Conservation (phyloP, 1,140 invertebrate genomes). For the Bathynomus jamesi region DNA sequence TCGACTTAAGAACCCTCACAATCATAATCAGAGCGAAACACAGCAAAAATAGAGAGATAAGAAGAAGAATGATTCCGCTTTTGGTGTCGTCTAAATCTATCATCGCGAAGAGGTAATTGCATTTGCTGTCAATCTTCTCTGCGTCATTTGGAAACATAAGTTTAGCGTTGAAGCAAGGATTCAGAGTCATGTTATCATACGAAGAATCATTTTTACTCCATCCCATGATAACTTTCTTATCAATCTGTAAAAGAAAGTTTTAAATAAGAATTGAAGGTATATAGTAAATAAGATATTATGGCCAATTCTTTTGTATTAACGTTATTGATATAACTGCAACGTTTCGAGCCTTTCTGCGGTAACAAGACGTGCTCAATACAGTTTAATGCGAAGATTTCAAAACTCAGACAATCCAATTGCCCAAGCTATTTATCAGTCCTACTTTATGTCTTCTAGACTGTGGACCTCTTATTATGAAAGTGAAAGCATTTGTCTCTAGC, state of each 20-base stretch:
- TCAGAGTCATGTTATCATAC: constrained; percentile 32
- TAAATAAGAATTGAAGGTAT: background rate
- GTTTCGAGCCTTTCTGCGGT: too few relatives aligned
- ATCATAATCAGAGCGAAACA: constrained; percentile 8
- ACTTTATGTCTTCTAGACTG: too few relatives aligned
- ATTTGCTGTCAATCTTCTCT: background rate
- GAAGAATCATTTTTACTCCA: constrained; percentile 38
- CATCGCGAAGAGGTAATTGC: background rate
- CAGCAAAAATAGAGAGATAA: constrained; percentile 1
- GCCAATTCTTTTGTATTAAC: too few relatives aligned
- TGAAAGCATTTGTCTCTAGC: too few relatives aligned
- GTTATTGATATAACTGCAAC: too few relatives aligned
- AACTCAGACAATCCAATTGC: too few relatives aligned
- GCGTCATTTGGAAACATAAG: background rate
- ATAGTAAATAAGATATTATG: background rate
- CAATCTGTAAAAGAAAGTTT: constrained; percentile 39
- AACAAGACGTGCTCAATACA: too few relatives aligned
- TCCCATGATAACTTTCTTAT: constrained; percentile 44
- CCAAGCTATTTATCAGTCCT: too few relatives aligned
- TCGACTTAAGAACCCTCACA: constrained; percentile 8
- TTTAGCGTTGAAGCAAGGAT: background rate
- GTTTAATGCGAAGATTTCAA: too few relatives aligned
- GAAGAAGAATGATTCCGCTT: constrained; percentile 9
- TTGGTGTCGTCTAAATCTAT: background rate
- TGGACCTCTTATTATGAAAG: too few relatives aligned